Evolutionary conservation across 2,888 invertebrate species (phyloP), one percentile per base, ranked within the genome.

Genomic region (Entomobrya multifasciata): DNA sequence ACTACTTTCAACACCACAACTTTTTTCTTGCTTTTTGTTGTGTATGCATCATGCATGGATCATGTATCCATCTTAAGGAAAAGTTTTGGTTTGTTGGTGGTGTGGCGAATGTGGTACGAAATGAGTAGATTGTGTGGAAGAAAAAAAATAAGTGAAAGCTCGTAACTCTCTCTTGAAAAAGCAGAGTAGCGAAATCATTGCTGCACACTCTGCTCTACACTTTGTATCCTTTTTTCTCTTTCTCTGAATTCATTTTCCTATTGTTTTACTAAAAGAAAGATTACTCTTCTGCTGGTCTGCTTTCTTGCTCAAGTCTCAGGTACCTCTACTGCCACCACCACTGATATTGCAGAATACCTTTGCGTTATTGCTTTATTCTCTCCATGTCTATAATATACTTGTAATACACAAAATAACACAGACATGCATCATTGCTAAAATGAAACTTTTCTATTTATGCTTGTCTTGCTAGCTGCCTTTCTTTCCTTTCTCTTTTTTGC

Each of bases 71-170:
- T 36, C 36, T 36, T 8, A 36, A 36, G 36, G 8, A 36, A 8
- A 36, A 55, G 20, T 36, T 55, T 74, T 55, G 55, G 55, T 74
- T 52, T 55, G 20, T 2, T 74, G 36, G 74, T 55, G 62, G 74
- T 55, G 62, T 79, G 47, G 79, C 27, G 49, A 79, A 79, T 79
- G 62, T 49, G 55, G 30, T 41, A 55, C 74, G 52, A 55, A 55
- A 55, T 72, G 72, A 44, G 20, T 67, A 72, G 72, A 74, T 74
- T 74, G 79, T 79, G 62, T 79, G 62, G 65, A 65, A 30, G 57
- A 79, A 62, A 62, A 30, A 77, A 79, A 62, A 62, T 65, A 65
- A 79, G 79, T 79, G 65, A 67, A 79, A 79, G 79, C 65, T 65
- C 27, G 49, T 79, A 65, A 79, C 79, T 79, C 52, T 74, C 17